Evolutionary conservation across 2,888 invertebrate species (phyloP).

Genomic region (Trachelus iudaicus): DNA sequence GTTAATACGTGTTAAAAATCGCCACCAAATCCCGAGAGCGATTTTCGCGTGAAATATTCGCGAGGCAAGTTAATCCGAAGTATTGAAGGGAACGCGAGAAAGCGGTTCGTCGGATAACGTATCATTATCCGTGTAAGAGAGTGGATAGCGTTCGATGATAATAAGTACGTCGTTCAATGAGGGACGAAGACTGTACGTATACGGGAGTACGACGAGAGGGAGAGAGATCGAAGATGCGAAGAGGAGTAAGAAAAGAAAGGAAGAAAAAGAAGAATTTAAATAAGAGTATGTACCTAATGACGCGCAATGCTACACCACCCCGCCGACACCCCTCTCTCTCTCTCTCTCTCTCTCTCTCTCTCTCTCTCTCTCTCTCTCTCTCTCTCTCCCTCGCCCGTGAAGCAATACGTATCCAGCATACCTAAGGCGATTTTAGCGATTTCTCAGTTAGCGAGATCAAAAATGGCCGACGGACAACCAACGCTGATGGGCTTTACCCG

Average conservation of each 20-base stretch:
- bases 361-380: neutral
- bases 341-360: neutral
- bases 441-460: conserved; percentile 26
- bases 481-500: conserved; percentile 24
- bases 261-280: too few species aligned
- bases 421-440: conserved; percentile 26
- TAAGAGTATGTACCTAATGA: too few species aligned
- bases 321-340: neutral
- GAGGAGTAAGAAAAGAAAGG: too few species aligned
- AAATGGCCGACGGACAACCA: conserved; percentile 23
- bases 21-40: neutral
- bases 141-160: neutral
- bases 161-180: neutral
- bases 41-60: neutral
- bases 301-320: too few species aligned
- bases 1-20: neutral
- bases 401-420: conserved; percentile 3
- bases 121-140: neutral
- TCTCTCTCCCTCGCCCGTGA: neutral
- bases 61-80: neutral
- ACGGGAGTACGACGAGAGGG: too few species aligned
- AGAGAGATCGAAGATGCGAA: too few species aligned
- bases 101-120: neutral
- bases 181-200: too few species aligned
- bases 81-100: neutral